Base-by-base conservation (phyloP, 2,113 vertebrate species). In the Aegotheles bennettii region DNA sequence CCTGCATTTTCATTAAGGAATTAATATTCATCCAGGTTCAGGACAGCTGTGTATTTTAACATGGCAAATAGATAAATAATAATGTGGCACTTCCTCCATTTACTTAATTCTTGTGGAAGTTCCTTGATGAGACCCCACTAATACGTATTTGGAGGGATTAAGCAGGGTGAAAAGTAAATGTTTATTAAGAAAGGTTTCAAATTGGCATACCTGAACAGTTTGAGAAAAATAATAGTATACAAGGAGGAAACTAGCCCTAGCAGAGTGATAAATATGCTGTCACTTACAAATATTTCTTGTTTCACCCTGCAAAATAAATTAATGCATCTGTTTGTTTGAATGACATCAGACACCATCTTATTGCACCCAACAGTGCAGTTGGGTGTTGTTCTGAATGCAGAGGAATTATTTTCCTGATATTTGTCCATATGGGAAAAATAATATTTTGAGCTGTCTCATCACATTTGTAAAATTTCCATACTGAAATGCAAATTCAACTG, bases 351-450 rank as follows among this genome's bases (percentile, higher is more conserved):
- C 38, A 91, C 13, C 2, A 33, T 54, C 43, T 73, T 76, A 65
- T 74, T 86, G 61, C 86, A 94, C n/a, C 50, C 65, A 81, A 78
- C 16, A 69, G 60, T 91, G 68, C 71, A 87, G 84, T 36, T 92
- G 78, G 71, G 13, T 90, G 75, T 45, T 90, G 83, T 35, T 92
- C 77, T 83, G 60, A 93, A 87, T 78, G 51, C 71, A 87, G 71
- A 94, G 71, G 65, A 75, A 84, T 91, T 50, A 79, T 93, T 91
- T 90, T 91, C 45, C 69, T 91, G 89, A 95, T 90, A 85, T 94
- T 95, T 93, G 42, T 75, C 69, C 87, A 56, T 61, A 76, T 1
- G 0, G 56, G 24, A 95, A 91, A 93, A 97, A 25, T 51, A 95
- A 26, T 90, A 95, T 90, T 94, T 96, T 65, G 67, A 81, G 40